phyloP scores from a whole-genome alignment of 2,888 invertebrate species.

The Heliconius charithonia region DNA sequence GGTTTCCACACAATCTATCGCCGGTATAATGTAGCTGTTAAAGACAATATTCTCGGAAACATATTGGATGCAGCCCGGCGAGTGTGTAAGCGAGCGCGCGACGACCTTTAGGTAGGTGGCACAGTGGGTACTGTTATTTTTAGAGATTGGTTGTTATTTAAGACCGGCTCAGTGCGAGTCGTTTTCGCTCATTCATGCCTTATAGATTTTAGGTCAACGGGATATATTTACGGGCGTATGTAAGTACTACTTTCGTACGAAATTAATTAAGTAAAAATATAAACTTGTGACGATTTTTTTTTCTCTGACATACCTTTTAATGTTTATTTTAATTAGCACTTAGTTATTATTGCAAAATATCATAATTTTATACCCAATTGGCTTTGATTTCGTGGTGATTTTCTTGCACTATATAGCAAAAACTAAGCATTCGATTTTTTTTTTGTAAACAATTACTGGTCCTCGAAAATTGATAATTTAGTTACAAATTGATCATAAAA shows the following conservation, averaged over 20 bases:
- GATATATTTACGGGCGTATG: too few relatives aligned
- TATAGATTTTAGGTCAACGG: too few relatives aligned
- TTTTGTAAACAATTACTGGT: background rate
- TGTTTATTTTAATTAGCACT: too few relatives aligned
- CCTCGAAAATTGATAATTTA: too few relatives aligned
- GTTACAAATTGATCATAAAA: too few relatives aligned
- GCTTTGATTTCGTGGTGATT: background rate
- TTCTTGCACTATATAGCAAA: background rate
- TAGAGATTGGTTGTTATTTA: background rate
- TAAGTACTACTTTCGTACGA: too few relatives aligned
- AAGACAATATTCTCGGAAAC: conserved; percentile 82
- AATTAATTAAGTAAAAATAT: too few relatives aligned
- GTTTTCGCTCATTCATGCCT: background rate
- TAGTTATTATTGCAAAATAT: too few relatives aligned
- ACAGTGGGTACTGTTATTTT: conserved; percentile 44
- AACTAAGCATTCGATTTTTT: background rate
- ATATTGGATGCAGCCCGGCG: conserved; percentile 82
- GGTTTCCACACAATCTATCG: conserved; percentile 60
- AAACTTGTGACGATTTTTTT: too few relatives aligned
- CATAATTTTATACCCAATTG: background rate
- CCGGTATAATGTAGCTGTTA: conserved; percentile 81
- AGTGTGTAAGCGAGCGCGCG: conserved; percentile 81
- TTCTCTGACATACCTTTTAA: too few relatives aligned
- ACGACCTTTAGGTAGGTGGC: conserved; percentile 53
- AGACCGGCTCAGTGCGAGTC: background rate